Conservation (phyloP, 2,113 vertebrate species). For the Blennius ocellaris region DNA sequence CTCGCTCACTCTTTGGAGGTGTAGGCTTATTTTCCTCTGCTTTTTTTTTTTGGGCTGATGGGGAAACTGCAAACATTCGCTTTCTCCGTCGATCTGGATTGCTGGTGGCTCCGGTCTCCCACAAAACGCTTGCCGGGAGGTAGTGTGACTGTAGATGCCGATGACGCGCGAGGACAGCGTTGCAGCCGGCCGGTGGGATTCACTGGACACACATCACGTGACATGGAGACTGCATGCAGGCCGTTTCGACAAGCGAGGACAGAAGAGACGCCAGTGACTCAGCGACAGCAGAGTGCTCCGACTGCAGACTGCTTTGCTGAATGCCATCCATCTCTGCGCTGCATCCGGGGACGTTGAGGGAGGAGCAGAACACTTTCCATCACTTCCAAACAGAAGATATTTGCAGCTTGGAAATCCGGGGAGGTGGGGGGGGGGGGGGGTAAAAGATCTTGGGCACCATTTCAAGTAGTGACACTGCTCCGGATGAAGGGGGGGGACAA, state of each 20-base stretch:
- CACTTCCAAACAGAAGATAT: slow-evolving; percentile 55
- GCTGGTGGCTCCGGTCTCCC: slow-evolving; percentile 62
- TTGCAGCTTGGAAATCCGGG: slow-evolving; percentile 52
- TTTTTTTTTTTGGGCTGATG: slow-evolving; percentile 64
- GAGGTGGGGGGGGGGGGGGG: too few species aligned
- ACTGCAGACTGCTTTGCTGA: slow-evolving; percentile 28
- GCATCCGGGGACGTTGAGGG: slow-evolving; percentile 42
- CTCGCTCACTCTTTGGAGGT: slow-evolving; percentile 57
- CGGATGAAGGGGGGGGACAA: not conserved
- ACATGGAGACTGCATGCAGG: slow-evolving; percentile 51
- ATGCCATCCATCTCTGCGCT: slow-evolving; percentile 37
- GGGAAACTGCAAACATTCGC: slow-evolving; percentile 60
- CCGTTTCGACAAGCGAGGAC: slow-evolving; percentile 30
- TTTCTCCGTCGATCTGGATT: slow-evolving; percentile 54
- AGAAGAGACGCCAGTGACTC: slow-evolving; percentile 29
- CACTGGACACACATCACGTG: slow-evolving; percentile 30
- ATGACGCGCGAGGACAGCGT: slow-evolving; percentile 30
- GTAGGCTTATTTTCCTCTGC: slow-evolving; percentile 57
- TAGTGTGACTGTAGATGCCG: slow-evolving; percentile 50
- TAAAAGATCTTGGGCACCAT: slow-evolving; percentile 44
- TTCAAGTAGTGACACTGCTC: slow-evolving; percentile 39
- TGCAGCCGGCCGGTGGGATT: slow-evolving; percentile 32
- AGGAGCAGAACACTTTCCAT: slow-evolving; percentile 17
- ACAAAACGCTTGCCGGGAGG: slow-evolving; percentile 58
- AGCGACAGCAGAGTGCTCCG: slow-evolving; percentile 40